phyloP scores from a whole-genome alignment of 2,797 vertebrate genomes.

The Myotis pilosus region DNA sequence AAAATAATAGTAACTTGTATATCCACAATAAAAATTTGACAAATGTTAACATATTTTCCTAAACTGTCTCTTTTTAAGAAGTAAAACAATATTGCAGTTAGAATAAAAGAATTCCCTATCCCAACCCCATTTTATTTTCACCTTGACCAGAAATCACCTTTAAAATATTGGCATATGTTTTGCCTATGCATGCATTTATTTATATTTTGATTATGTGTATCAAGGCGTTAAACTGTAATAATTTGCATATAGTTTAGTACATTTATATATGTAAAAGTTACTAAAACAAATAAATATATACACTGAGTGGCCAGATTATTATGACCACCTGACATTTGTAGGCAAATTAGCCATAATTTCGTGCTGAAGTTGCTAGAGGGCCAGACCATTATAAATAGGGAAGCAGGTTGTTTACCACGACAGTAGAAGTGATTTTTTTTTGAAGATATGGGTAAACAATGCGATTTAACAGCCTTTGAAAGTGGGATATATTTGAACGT shows the following conservation, averaged over 20 bases:
- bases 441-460: no score
- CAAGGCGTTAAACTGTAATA: neutral
- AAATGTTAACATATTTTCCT: neutral
- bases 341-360: no score
- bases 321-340: no score
- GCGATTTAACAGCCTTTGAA: no score
- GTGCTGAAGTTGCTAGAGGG: no score
- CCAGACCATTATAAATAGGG: no score
- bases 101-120: neutral
- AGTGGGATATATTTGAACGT: no score
- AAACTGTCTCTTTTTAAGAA: neutral
- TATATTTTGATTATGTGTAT: neutral
- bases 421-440: no score
- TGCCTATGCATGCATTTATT: neutral
- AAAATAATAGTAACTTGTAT: neutral
- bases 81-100: neutral
- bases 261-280: neutral
- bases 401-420: no score
- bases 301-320: no score
- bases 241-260: neutral
- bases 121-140: neutral
- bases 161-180: neutral
- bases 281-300: neutral
- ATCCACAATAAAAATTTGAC: neutral
- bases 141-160: neutral